These are phyloP conservation scores for Agriopis leucophaearia DNA, from an alignment of 2,888 invertebrate genomes.

Conservation along the genomic window DNA sequence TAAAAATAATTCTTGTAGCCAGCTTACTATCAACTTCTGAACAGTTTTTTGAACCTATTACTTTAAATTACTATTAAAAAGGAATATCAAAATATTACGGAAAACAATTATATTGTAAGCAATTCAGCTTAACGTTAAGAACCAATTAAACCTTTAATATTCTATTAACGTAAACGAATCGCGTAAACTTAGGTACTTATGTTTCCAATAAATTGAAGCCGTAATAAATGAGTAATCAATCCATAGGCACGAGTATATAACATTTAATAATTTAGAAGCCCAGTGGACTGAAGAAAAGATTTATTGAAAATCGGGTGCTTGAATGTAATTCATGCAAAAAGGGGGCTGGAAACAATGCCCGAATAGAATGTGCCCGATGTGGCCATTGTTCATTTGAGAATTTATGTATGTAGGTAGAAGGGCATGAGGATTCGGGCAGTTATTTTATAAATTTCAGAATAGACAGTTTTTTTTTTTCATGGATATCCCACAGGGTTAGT, in stretches of 20 bases:
- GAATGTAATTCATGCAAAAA: slow-evolving; percentile 37
- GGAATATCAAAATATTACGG: background rate
- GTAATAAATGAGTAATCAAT: slow-evolving; percentile 23
- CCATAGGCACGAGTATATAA: slow-evolving; percentile 15
- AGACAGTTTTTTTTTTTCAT: too few species aligned
- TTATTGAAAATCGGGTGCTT: slow-evolving; percentile 40
- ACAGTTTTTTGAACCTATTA: background rate
- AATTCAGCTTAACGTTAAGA: slow-evolving; percentile 3
- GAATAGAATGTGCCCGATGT: slow-evolving; percentile 40
- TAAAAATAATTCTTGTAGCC: background rate
- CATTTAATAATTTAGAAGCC: slow-evolving; percentile 33
- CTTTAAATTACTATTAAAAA: background rate
- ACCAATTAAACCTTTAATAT: slow-evolving; percentile 18
- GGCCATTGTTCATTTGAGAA: slow-evolving; percentile 39
- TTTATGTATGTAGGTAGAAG: slow-evolving; percentile 25
- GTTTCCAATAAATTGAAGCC: slow-evolving; percentile 18
- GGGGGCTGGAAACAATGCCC: slow-evolving; percentile 39
- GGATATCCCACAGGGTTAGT: too few species aligned
- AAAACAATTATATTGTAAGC: background rate
- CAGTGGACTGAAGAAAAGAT: slow-evolving; percentile 37
- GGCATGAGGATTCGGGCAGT: slow-evolving; percentile 8
- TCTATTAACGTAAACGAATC: slow-evolving; percentile 13
- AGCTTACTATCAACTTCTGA: background rate
- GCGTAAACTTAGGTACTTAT: slow-evolving; percentile 17
- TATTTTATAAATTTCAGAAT: too few species aligned